Evolutionary conservation across 2,797 vertebrate species (phyloP).

Genomic region (Hozukius guyotensis): DNA sequence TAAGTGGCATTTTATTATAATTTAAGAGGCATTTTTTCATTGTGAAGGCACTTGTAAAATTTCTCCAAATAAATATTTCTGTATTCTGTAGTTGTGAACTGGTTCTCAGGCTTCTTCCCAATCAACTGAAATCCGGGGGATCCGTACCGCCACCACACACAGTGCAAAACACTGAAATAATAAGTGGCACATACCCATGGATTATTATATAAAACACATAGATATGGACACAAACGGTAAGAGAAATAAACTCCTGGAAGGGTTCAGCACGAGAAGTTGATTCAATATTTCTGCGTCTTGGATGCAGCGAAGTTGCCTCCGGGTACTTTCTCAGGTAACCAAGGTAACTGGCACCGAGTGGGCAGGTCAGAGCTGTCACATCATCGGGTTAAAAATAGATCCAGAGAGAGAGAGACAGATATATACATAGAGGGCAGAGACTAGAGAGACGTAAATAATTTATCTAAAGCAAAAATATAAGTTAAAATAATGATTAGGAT

Average conservation of each 20-base stretch:
- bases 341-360: constrained; percentile 70
- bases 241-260: constrained; percentile 2
- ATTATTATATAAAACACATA: neutral
- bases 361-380: constrained; percentile 60
- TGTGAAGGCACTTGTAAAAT: neutral
- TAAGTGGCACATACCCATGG: neutral
- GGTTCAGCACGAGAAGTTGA: constrained; percentile 5
- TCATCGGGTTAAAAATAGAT: constrained; percentile 68
- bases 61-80: neutral
- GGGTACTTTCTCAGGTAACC: constrained; percentile 71
- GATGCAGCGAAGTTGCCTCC: constrained; percentile 48
- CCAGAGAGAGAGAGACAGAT: constrained; percentile 19
- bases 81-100: neutral
- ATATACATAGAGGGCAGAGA: neutral
- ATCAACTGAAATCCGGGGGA: neutral
- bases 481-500: neutral
- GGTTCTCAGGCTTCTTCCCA: neutral
- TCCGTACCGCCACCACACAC: neutral
- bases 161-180: neutral
- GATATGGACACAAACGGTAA: neutral
- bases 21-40: neutral
- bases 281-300: constrained; percentile 30
- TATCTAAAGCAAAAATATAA: neutral
- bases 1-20: neutral
- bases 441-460: neutral